Percentiles rank a stretch among this genome's conserved stretches.
phyloP scores from a whole-genome alignment of 2,113 vertebrate genomes.

The Peromyscus californicus region DNA sequence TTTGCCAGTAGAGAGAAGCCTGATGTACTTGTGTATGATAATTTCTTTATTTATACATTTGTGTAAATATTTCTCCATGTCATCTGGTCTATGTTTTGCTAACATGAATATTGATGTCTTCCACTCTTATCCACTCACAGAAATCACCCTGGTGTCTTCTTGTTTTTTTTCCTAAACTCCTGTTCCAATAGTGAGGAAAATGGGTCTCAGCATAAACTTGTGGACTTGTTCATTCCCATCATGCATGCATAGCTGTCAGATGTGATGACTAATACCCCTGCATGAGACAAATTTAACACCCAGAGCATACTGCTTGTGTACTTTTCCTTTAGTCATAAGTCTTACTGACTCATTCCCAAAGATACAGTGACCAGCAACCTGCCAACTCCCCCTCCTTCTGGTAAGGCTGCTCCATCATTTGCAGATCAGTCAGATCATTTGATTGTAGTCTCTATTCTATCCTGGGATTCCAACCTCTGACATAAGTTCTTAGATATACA shows the following conservation, averaged over 20 bases:
- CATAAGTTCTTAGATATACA: neutral
- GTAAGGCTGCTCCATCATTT: neutral
- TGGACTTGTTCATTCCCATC: neutral
- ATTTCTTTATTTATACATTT: neutral
- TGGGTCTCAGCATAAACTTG: neutral
- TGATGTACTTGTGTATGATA: neutral
- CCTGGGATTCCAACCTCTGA: neutral
- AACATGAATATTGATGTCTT: neutral
- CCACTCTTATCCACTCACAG: neutral
- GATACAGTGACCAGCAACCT: neutral
- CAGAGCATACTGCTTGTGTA: neutral
- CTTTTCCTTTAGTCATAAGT: neutral
- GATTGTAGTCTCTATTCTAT: neutral
- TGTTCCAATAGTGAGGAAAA: neutral
- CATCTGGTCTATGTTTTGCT: neutral
- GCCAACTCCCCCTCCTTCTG: neutral
- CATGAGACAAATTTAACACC: neutral
- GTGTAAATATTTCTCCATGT: neutral
- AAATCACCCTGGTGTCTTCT: neutral
- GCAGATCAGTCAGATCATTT: neutral
- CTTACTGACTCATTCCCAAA: neutral
- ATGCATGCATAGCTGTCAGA: neutral
- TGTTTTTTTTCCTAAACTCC: neutral
- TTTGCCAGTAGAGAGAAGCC: neutral
- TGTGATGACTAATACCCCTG: neutral